These are phyloP conservation scores for Galleria mellonella DNA, from an alignment of 1,140 invertebrate genomes.

Conservation along the genomic window DNA sequence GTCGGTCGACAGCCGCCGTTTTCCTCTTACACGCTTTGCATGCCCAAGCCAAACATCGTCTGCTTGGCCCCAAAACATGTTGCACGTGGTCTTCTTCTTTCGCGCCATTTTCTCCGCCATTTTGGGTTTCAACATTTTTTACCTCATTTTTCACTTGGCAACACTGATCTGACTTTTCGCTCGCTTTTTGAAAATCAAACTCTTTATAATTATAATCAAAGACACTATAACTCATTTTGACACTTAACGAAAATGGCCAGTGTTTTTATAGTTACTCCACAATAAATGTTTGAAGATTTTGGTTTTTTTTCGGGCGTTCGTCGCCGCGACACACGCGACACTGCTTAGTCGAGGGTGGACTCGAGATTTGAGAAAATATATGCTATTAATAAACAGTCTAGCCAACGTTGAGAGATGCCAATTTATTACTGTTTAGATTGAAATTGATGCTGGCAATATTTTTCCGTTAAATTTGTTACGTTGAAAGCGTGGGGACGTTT, in stretches of 20 bases:
- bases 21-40: conserved; percentile 98
- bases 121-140: conserved; percentile 27
- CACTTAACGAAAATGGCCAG: conserved; percentile 5
- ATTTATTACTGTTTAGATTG: conserved; percentile 72
- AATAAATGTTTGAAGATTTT: too few relatives aligned
- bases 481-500: conserved; percentile 53
- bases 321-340: conserved; percentile 46
- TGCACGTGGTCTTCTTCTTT: conserved; percentile 50
- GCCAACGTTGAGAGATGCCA: conserved; percentile 63
- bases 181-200: conserved; percentile 30
- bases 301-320: conserved; percentile 51
- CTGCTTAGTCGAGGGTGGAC: conserved; percentile 54
- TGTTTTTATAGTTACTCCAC: too few relatives aligned
- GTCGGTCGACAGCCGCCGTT: conserved; percentile 93
- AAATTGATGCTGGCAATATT: conserved; percentile 70
- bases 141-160: conserved; percentile 47
- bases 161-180: conserved; percentile 31
- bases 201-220: conserved; percentile 22
- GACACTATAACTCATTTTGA: conserved; percentile 44
- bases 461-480: conserved; percentile 63
- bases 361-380: conserved; percentile 67
- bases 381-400: conserved; percentile 67
- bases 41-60: conserved; percentile 93
- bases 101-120: conserved; percentile 13
- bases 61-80: conserved; percentile 72